Evolutionary conservation across 2,113 vertebrate species (phyloP).

Genomic region (Callipepla californica): DNA sequence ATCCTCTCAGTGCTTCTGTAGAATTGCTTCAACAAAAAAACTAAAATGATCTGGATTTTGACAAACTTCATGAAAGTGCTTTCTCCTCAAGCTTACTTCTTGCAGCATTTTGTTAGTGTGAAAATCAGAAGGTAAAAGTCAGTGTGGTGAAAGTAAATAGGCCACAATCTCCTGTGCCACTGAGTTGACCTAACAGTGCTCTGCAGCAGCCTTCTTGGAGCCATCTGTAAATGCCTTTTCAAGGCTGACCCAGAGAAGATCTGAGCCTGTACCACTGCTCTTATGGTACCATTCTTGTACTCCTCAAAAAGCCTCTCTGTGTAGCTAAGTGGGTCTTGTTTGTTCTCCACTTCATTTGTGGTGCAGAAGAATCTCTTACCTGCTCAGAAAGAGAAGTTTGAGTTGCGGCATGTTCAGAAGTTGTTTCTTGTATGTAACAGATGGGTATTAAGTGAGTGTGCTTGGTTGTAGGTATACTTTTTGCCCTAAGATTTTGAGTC

Average conservation of each 20-base stretch:
- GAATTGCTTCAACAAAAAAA: neutral
- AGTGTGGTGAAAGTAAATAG: neutral
- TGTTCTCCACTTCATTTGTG: fast-evolving
- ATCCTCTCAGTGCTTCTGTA: neutral
- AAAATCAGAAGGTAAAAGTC: neutral
- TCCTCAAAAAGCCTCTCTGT: neutral
- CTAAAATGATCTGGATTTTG: neutral
- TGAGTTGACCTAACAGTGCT: neutral
- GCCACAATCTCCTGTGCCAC: neutral
- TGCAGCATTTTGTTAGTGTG: neutral
- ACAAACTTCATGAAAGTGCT: neutral
- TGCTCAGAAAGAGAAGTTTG: neutral
- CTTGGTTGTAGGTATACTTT: neutral
- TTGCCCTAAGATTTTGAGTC: neutral
- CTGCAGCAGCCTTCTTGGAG: neutral
- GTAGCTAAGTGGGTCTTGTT: neutral
- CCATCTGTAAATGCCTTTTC: neutral
- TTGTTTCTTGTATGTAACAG: neutral
- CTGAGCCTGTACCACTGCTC: neutral
- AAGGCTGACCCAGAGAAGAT: neutral
- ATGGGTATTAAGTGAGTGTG: neutral
- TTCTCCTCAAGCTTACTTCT: neutral
- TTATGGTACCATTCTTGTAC: neutral
- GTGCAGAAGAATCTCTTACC: neutral
- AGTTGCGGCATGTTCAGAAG: neutral